These are phyloP conservation scores for Carollia perspicillata DNA, from an alignment of 2,113 vertebrate genomes.

Conservation along the genomic window DNA sequence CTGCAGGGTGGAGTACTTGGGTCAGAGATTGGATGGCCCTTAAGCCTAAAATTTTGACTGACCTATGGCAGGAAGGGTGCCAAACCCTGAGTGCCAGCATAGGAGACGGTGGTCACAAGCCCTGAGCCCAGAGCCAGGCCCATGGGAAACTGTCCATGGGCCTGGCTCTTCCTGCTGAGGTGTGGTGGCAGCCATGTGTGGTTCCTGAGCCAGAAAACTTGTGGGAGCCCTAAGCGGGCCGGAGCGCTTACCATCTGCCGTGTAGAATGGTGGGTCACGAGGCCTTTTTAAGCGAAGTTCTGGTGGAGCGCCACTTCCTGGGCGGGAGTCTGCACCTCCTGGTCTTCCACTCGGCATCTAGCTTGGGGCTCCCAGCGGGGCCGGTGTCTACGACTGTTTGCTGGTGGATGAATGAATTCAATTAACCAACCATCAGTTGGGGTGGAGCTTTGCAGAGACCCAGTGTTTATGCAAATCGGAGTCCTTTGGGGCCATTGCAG, in stretches of 20 bases:
- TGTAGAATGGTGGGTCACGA: conserved; percentile 19
- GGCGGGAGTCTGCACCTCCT: background rate
- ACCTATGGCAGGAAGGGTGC: background rate
- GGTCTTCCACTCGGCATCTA: background rate
- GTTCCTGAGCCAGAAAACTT: conserved; percentile 14
- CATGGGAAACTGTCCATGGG: background rate
- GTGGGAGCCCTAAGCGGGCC: background rate
- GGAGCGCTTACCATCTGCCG: conserved; percentile 30
- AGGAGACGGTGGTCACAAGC: background rate
- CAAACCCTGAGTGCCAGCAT: background rate
- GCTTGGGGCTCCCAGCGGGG: background rate
- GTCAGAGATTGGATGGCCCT: background rate
- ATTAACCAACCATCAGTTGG: conserved; percentile 36
- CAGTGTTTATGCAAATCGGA: conserved; percentile 55
- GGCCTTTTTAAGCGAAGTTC: background rate
- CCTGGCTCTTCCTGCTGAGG: background rate
- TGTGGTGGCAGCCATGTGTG: background rate
- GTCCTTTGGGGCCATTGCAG: background rate
- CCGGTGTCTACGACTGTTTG: conserved; percentile 18
- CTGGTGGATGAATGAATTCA: conserved; percentile 38
- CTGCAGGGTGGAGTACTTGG: background rate
- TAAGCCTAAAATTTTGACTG: background rate
- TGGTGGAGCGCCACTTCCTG: background rate
- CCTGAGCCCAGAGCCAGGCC: background rate
- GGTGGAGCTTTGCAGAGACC: background rate